phyloP scores from a whole-genome alignment of 2,888 invertebrate genomes.

The Perizoma flavofasciatum region DNA sequence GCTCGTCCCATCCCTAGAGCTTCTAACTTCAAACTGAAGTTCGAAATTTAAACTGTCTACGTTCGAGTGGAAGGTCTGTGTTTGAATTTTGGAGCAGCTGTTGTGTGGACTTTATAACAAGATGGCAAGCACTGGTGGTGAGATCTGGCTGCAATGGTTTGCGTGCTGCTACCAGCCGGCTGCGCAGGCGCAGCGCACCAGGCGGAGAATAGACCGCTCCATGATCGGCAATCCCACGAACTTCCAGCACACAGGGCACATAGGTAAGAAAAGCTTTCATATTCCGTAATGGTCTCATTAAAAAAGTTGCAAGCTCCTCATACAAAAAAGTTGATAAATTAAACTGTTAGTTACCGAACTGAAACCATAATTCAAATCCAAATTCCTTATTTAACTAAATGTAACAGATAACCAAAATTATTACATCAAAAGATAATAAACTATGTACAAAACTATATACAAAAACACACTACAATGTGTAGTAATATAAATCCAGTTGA shows the following conservation, averaged over 20 bases:
- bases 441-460: no score
- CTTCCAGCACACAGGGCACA: conserved; percentile 95
- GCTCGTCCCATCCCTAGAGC: conserved; percentile 44
- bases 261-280: conserved; percentile 62
- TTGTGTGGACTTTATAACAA: conserved; percentile 59
- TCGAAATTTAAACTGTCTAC: conserved; percentile 6
- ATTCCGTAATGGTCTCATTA: no score
- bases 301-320: neutral
- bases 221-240: conserved; percentile 98
- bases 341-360: no score
- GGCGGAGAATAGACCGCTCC: conserved; percentile 93
- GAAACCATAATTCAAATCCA: no score
- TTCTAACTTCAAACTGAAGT: conserved; percentile 23
- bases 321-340: no score
- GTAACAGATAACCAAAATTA: no score
- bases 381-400: no score
- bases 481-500: no score
- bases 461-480: no score
- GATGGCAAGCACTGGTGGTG: conserved; percentile 90
- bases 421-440: no score
- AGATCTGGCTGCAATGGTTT: conserved; percentile 96
- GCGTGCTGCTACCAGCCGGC: conserved; percentile 95
- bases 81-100: conserved; percentile 36
- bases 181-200: conserved; percentile 87
- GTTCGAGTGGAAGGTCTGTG: neutral